These are phyloP conservation scores for Serranus cabrilla DNA, from an alignment of 2,797 vertebrate species.

Conservation along the genomic window DNA sequence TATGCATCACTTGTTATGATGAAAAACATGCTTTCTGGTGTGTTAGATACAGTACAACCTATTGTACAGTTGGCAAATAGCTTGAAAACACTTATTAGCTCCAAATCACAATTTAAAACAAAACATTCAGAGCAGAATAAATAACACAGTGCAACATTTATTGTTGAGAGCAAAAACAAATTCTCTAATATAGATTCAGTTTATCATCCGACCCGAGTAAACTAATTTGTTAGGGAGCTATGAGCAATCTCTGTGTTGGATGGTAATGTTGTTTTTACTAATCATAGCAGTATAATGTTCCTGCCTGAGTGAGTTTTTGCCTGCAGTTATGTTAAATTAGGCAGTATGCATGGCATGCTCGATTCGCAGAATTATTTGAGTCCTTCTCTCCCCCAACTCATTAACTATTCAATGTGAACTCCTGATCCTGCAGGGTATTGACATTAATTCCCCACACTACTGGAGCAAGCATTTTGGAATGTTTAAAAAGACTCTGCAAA, in stretches of 20 bases:
- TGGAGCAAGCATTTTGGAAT: constrained; percentile 75
- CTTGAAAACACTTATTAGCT: constrained; percentile 24
- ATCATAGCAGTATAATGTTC: constrained; percentile 78
- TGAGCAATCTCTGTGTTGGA: constrained; percentile 68
- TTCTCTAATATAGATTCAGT: constrained; percentile 57
- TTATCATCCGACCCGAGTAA: constrained; percentile 59
- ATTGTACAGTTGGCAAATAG: constrained; percentile 15
- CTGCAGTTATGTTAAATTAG: constrained; percentile 83
- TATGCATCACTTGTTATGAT: neutral
- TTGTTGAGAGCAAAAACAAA: constrained; percentile 54
- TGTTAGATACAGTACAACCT: constrained; percentile 12
- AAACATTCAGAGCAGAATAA: constrained; percentile 42
- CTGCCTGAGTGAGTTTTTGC: constrained; percentile 74
- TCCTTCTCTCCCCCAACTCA: constrained; percentile 73
- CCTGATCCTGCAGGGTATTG: constrained; percentile 83
- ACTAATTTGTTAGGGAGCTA: constrained; percentile 70
- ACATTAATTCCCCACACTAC: constrained; percentile 81
- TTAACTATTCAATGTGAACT: constrained; percentile 83
- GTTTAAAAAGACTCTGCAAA: constrained; percentile 63
- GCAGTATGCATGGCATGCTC: constrained; percentile 74
- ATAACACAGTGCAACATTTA: constrained; percentile 45
- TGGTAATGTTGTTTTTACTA: constrained; percentile 83
- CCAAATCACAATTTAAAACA: constrained; percentile 33
- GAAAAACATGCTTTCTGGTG: constrained; percentile 1
- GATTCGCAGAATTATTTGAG: constrained; percentile 70